Evolutionary conservation across 2,113 vertebrate species (phyloP).

Genomic region (Equus przewalskii): DNA sequence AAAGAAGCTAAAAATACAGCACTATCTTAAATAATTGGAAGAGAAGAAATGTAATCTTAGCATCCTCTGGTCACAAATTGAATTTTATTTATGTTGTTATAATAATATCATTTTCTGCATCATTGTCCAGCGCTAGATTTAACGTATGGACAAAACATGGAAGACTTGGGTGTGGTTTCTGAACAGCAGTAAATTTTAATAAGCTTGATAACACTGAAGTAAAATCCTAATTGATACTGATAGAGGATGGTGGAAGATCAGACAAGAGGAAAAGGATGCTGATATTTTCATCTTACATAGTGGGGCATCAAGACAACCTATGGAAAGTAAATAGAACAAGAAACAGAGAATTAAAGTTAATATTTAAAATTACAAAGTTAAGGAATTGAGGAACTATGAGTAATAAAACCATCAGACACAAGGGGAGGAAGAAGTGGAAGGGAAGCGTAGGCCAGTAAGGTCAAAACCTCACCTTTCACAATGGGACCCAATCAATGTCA

Average conservation of each 20-base stretch:
- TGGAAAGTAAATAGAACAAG: not conserved
- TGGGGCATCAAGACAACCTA: not conserved
- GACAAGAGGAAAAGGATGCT: not conserved
- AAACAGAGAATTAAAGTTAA: not conserved
- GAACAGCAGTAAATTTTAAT: not conserved
- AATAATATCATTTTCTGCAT: not conserved
- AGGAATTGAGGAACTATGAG: not conserved
- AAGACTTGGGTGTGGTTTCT: not conserved
- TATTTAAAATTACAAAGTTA: not conserved
- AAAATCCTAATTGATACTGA: not conserved
- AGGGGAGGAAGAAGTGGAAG: not conserved
- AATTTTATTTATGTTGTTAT: slow-evolving; percentile 11
- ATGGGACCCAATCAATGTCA: no score
- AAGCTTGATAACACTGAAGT: not conserved
- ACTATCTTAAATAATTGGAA: not conserved
- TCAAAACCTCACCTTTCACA: not conserved
- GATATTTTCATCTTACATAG: not conserved
- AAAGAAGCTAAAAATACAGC: not conserved
- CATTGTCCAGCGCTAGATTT: not conserved
- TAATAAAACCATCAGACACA: not conserved
- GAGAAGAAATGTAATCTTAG: not conserved
- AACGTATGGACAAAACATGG: not conserved
- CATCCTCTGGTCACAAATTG: not conserved
- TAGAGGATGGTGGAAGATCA: not conserved
- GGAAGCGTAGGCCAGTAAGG: not conserved